Base-by-base conservation (phyloP, 2,888 invertebrate genomes). In the Drosophila nr. fundita region DNA sequence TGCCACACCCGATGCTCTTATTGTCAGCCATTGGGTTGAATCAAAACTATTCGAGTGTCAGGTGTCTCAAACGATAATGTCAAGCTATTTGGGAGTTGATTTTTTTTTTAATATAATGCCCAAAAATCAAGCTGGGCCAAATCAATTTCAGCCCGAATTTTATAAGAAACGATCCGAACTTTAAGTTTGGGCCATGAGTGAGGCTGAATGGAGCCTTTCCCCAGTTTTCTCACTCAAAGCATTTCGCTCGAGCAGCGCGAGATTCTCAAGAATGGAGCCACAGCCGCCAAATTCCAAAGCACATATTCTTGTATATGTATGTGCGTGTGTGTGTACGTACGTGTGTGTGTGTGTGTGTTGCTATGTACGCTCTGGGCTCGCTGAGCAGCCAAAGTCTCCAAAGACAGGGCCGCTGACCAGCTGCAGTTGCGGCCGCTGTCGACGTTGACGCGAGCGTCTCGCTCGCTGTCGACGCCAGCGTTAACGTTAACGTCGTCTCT, bases 401-500 rank as follows among this genome's bases (percentile, higher is more conserved):
- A 87, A 61, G 57, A 61, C 60, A n/a, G 68, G 74, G 63, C 76
- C 64, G 89, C 78, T 87, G 89, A 83, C 83, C 87, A 87, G 75
- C 75, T 68, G 64, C 72, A 76, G 76, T 68, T 58, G 78, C 68
- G 55, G 62, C 24, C 70, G 61, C 34, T 27, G 74, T 45, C 67
- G 32, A 5, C 48, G 70, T 48, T 54, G 38, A 18, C 49, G 42
- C 34, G 59, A 49, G 36, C 59, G 64, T 58, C 45, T 45, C 15
- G 45, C 24, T 15, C 70, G 59, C 34, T 24, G 74, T 50, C 67
- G 32, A 7, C 42, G 70, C 34, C 55, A 30, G 11, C 45, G 42
- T 38, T 59, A 53, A 40, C 57, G 68, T 55, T 59, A 59, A 27
- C 45, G 71, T 54, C 57, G 74, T 65, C 67, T 57, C 52, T 61